Percentiles rank a stretch among this genome's conserved stretches.
These are phyloP conservation scores for Papilio protenor DNA, from an alignment of 2,888 invertebrate species.

Conservation along the genomic window DNA sequence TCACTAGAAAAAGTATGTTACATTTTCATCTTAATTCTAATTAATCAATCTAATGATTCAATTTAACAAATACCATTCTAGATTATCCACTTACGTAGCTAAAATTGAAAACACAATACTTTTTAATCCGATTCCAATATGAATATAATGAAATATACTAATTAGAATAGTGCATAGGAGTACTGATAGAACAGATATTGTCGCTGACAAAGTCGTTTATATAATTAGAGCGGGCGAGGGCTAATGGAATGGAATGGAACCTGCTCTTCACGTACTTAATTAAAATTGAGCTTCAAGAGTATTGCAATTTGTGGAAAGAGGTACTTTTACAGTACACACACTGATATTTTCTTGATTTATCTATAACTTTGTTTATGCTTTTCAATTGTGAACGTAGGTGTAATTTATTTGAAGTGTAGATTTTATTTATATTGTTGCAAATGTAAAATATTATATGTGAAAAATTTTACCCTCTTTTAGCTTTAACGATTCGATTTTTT, in stretches of 20 bases:
- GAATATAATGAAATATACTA: conserved; percentile 8
- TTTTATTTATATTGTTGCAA: no score
- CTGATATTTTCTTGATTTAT: neutral
- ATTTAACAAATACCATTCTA: no score
- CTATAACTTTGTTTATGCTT: neutral
- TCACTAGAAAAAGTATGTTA: no score
- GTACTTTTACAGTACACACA: neutral
- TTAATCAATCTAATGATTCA: no score
- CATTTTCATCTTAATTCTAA: no score
- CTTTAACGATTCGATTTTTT: no score
- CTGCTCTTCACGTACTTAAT: conserved; percentile 23
- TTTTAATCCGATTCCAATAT: conserved; percentile 2
- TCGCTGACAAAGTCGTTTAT: conserved; percentile 29
- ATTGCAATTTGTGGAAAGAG: neutral
- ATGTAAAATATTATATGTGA: no score
- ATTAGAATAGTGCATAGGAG: conserved; percentile 23
- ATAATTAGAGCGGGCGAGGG: neutral
- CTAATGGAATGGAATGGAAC: conserved; percentile 29
- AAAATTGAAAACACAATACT: neutral
- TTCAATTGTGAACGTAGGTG: neutral
- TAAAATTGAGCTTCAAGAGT: conserved; percentile 26
- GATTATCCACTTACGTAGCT: neutral
- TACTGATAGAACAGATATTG: conserved; percentile 17
- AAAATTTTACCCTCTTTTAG: no score
- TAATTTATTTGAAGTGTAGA: no score